Base-by-base conservation (phyloP, 2,797 vertebrate species). In the Paguma larvata region DNA sequence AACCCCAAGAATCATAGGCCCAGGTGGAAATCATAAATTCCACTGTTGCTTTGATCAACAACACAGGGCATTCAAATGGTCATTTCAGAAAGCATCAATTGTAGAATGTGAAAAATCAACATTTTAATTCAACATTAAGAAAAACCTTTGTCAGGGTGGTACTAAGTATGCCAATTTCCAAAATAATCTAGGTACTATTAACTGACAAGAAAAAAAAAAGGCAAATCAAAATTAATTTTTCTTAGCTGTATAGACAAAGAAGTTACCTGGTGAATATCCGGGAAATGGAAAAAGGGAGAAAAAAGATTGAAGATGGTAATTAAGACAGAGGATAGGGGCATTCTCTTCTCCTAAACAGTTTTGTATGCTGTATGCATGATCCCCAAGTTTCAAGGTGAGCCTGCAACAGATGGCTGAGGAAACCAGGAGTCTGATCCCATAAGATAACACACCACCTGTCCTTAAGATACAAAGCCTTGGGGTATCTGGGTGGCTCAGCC, bases 81-180 rank as follows among this genome's bases (percentile, higher is more conserved):
- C 27, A 72, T 32, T 88, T 70, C 19, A n/a, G 65, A 80, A 84
- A 65, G 46, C 7, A 65, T 14, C 21, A 21, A 38, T 53, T 91
- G 18, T 90, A 65, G 51, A 12, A 83, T 38, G 68, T 8, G 41
- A 65, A 48, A 70, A 91, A 51, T 67, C n/a, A 94, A 53, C 32
- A 85, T 27, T 78, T 41, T 38, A 87, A 79, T 82, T 38, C 16
- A 25, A 63, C 32, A 30, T 92, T 44, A 89, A 85, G 83, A 85
- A 86, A 87, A 6, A 38, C 25, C 46, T 84, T 21, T 32, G 34
- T 48, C 11, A 67, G 23, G 44, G 41, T 77, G 12, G 27, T 62
- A 56, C 3, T 53, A 87, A 78, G 4, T 46, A 75, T 63, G 70
- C 41, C 21, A 80, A 48, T 27, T 79, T 32, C 25, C 63, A 53